Evolutionary conservation across 37 sponge, comb jelly and placozoan genomes (phyloP).

Genomic region (Crambe crambe): DNA sequence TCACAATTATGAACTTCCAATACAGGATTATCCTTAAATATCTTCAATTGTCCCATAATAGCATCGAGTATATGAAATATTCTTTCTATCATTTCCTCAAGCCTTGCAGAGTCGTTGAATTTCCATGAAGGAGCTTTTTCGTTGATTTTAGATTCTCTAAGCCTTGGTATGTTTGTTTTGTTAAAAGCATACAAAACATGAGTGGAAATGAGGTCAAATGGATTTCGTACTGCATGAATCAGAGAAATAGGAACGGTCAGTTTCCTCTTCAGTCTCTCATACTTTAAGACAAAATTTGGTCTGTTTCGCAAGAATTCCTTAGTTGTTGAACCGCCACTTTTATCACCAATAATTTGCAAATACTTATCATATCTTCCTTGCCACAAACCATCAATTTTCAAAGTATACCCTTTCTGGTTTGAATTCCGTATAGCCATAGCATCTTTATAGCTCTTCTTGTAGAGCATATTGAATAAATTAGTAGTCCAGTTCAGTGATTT

Average conservation of each 20-base stretch:
- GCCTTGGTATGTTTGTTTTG: too few relatives aligned
- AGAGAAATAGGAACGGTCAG: constrained; percentile 1
- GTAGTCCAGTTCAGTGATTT: not conserved
- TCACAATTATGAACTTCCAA: too few relatives aligned
- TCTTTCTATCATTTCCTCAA: too few relatives aligned
- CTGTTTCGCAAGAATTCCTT: not conserved
- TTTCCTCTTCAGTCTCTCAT: not conserved
- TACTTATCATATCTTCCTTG: constrained; percentile 4
- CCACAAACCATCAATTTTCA: constrained; percentile 6
- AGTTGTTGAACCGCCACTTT: constrained; percentile 1
- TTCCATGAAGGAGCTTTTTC: too few relatives aligned
- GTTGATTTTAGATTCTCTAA: too few relatives aligned
- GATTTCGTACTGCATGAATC: constrained; percentile 28
- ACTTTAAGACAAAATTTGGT: not conserved
- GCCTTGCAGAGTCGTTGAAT: too few relatives aligned
- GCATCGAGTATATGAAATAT: too few relatives aligned
- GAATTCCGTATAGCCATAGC: not conserved
- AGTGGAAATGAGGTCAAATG: constrained; percentile 31
- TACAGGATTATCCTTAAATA: too few relatives aligned
- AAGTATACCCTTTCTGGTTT: constrained; percentile 31
- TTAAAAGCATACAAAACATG: constrained; percentile 21
- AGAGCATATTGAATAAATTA: constrained; percentile 3
- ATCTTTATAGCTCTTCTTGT: constrained; percentile 18
- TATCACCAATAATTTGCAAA: constrained; percentile 24
- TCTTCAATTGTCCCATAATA: too few relatives aligned